These are phyloP conservation scores for Phaethornis superciliosus DNA, from an alignment of 2,113 vertebrate genomes.

Conservation along the genomic window DNA sequence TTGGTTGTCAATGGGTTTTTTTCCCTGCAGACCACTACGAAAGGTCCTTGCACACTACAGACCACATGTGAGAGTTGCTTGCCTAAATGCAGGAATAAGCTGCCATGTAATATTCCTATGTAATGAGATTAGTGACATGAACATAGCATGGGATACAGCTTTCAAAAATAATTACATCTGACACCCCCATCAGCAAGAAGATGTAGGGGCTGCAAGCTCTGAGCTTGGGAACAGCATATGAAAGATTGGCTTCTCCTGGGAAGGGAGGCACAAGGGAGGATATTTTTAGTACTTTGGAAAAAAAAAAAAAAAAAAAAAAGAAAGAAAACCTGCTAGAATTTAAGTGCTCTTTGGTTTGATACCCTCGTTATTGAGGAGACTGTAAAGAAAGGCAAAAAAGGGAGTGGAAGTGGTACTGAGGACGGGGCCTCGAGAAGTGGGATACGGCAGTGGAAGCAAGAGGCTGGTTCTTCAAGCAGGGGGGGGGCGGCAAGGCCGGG, in stretches of 20 bases:
- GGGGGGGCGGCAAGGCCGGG: background rate
- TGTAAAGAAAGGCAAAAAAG: background rate
- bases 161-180: slow-evolving; percentile 60
- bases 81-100: slow-evolving; percentile 2
- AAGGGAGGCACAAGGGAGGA: slow-evolving; percentile 59
- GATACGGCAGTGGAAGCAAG: background rate
- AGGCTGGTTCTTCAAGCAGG: background rate
- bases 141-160: slow-evolving; percentile 29
- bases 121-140: slow-evolving; percentile 36
- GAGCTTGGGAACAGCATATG: slow-evolving; percentile 18
- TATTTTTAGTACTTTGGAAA: slow-evolving; percentile 40
- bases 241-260: slow-evolving; percentile 59
- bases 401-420: background rate
- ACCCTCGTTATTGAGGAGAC: background rate
- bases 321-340: background rate
- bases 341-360: background rate
- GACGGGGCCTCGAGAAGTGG: background rate
- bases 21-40: background rate
- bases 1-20: background rate
- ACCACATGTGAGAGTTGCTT: background rate
- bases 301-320: background rate
- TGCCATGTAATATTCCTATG: slow-evolving; percentile 14
- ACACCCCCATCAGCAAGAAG: slow-evolving; percentile 52
- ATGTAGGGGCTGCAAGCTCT: slow-evolving; percentile 53
- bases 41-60: background rate